Evolutionary conservation across 2,113 vertebrate species (phyloP).

Genomic region (Podarcis cretensis): DNA sequence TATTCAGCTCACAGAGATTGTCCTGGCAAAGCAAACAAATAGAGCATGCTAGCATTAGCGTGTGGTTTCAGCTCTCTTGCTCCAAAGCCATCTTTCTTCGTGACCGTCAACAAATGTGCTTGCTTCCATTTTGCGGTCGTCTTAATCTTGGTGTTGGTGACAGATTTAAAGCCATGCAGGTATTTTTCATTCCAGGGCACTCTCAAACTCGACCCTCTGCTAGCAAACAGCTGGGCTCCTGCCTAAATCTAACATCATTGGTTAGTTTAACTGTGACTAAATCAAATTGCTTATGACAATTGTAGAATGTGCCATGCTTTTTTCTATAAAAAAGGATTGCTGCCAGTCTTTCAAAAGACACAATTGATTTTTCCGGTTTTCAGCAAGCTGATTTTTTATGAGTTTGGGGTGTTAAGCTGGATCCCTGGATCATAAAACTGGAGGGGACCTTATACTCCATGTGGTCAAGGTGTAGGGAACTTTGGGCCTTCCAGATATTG

Average conservation of each 20-base stretch:
- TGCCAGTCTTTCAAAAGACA: constrained; percentile 47
- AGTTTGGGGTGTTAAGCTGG: too few relatives aligned
- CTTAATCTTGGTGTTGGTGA: constrained; percentile 20
- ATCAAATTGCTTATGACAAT: constrained; percentile 47
- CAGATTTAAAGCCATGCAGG: constrained; percentile 39
- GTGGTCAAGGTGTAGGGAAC: too few relatives aligned
- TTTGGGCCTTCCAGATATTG: too few relatives aligned
- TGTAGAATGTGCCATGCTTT: constrained; percentile 36
- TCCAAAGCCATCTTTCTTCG: constrained; percentile 63
- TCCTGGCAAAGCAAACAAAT: constrained; percentile 37
- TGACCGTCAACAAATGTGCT: constrained; percentile 61
- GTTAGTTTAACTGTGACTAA: constrained; percentile 44
- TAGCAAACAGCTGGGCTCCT: constrained; percentile 51
- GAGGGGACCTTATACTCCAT: too few relatives aligned
- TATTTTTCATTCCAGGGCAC: constrained; percentile 51
- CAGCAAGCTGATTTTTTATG: not conserved
- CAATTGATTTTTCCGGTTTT: constrained; percentile 47
- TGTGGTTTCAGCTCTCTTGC: constrained; percentile 54
- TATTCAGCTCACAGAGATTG: constrained; percentile 47
- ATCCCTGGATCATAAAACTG: too few relatives aligned
- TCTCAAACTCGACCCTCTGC: constrained; percentile 39
- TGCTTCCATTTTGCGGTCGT: constrained; percentile 57
- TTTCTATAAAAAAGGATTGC: constrained; percentile 42
- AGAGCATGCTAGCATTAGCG: constrained; percentile 46
- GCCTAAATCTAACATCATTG: constrained; percentile 25